Evolutionary conservation across 2,797 vertebrate genomes (phyloP).

Genomic region (Myotis findleyi): DNA sequence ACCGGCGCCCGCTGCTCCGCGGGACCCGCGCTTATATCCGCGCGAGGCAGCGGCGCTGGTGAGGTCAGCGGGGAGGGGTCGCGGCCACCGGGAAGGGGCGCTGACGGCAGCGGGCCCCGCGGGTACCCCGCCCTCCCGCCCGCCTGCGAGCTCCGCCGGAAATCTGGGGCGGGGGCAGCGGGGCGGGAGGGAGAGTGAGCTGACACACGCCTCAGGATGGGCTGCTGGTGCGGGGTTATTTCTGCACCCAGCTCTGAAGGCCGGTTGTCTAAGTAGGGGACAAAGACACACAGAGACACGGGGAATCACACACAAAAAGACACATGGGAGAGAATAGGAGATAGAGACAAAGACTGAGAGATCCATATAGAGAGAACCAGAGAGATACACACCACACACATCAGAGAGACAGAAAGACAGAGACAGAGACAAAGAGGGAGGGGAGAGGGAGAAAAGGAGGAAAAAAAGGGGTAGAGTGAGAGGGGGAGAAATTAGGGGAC

Average conservation of each 20-base stretch:
- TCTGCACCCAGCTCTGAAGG: background rate
- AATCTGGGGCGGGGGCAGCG: conserved; percentile 14
- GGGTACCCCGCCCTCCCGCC: background rate
- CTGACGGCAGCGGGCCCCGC: conserved; percentile 67
- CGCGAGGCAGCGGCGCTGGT: background rate
- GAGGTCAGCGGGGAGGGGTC: conserved; percentile 75
- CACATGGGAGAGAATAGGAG: background rate
- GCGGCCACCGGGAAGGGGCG: conserved; percentile 4
- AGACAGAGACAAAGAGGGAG: background rate
- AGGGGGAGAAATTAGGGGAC: background rate
- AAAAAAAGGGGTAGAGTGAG: no score
- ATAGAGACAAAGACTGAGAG: background rate
- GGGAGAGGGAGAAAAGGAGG: background rate
- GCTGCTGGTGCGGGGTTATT: background rate
- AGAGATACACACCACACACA: background rate
- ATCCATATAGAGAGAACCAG: background rate
- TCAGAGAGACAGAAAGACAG: background rate
- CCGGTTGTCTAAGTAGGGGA: background rate
- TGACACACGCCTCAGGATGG: background rate
- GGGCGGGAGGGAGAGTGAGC: background rate
- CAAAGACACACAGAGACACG: background rate
- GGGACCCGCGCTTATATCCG: conserved; percentile 47
- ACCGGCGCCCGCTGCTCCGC: background rate
- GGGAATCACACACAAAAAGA: background rate
- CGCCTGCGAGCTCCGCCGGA: conserved; percentile 48